Conservation (phyloP, 2,888 invertebrate species). For the Empis stercorea region DNA sequence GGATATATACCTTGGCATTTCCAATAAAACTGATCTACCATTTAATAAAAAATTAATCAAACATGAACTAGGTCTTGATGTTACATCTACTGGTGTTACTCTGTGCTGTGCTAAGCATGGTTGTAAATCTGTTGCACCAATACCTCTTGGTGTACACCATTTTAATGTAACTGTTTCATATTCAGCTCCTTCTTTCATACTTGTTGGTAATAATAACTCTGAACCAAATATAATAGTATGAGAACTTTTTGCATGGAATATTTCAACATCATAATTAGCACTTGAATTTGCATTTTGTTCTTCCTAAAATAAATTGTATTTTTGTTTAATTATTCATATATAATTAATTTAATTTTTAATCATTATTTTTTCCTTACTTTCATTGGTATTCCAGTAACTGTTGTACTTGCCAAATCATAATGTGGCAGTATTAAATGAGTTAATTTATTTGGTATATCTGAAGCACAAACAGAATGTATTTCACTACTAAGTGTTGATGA, state of each 20-base stretch:
- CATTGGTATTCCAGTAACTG: constrained; percentile 98
- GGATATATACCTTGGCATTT: constrained; percentile 72
- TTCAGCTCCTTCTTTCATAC: constrained; percentile 58
- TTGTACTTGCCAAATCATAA: constrained; percentile 86
- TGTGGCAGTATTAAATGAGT: constrained; percentile 69
- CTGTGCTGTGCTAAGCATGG: constrained; percentile 76
- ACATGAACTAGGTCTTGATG: constrained; percentile 92
- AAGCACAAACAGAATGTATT: constrained; percentile 67
- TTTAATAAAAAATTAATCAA: constrained; percentile 93
- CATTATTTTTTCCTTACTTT: constrained; percentile 43
- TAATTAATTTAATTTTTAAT: too few species aligned
- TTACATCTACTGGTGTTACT: constrained; percentile 92
- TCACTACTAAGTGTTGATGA: constrained; percentile 62
- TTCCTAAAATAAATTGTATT: constrained; percentile 40
- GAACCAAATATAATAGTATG: constrained; percentile 70
- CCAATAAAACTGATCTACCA: constrained; percentile 83
- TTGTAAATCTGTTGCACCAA: constrained; percentile 64
- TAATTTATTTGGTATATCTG: constrained; percentile 58
- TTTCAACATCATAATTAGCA: constrained; percentile 97
- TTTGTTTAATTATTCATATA: too few species aligned
- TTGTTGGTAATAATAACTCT: constrained; percentile 40
- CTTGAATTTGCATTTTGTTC: constrained; percentile 97
- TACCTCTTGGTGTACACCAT: constrained; percentile 94
- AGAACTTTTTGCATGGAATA: constrained; percentile 78
- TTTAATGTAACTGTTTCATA: constrained; percentile 78